phyloP scores from a whole-genome alignment of 2,113 vertebrate genomes.

The Ardeotis arabs region DNA sequence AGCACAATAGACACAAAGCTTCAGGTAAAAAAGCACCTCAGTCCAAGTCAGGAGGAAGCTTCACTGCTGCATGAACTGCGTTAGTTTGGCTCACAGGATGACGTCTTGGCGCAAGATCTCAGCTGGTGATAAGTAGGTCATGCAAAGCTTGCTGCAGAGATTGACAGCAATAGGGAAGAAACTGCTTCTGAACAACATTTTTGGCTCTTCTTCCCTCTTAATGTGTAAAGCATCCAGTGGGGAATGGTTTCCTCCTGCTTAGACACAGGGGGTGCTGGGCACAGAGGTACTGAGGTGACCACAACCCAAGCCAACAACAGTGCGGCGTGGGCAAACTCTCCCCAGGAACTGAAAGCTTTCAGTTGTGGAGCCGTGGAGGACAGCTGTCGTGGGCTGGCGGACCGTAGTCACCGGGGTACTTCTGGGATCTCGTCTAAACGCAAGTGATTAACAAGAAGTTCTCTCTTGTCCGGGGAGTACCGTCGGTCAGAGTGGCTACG shows the following conservation, averaged over 20 bases:
- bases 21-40: background rate
- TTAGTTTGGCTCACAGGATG: background rate
- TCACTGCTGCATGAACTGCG: background rate
- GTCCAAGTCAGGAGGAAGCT: background rate
- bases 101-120: background rate
- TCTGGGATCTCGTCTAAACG: background rate
- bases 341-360: background rate
- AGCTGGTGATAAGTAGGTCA: background rate
- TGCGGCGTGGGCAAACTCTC: background rate
- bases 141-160: background rate
- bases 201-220: background rate
- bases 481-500: background rate
- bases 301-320: background rate
- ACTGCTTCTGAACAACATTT: background rate
- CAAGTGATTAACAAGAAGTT: background rate
- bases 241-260: background rate
- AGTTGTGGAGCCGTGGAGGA: background rate
- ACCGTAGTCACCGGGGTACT: background rate
- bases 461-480: constrained; percentile 17
- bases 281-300: background rate
- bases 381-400: background rate
- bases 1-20: background rate
- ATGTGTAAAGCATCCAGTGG: background rate
- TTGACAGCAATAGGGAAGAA: background rate
- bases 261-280: background rate